These are phyloP conservation scores for Aplocera efformata DNA, from an alignment of 2,888 invertebrate genomes.

Conservation along the genomic window DNA sequence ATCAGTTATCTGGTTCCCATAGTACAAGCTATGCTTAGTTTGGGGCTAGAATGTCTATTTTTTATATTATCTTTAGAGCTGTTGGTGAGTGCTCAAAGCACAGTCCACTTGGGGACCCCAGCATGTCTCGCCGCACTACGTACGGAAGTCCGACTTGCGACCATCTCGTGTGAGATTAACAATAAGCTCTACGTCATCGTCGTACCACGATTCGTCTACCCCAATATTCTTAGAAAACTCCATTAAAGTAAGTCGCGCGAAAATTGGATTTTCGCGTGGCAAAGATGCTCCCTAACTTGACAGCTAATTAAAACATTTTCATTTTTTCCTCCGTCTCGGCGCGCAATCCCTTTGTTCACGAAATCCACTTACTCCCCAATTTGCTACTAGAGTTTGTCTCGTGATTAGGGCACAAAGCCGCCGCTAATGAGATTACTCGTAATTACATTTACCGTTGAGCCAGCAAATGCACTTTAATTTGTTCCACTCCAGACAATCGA, in stretches of 20 bases:
- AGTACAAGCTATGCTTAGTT: no score
- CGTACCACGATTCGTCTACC: conserved; percentile 3
- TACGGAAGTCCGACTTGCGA: no score
- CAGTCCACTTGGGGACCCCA: no score
- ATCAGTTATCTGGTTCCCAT: no score
- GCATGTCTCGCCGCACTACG: no score
- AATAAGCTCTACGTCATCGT: background rate
- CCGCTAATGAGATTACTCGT: conserved; percentile 3
- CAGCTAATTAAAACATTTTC: conserved; percentile 30
- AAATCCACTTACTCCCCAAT: conserved; percentile 21
- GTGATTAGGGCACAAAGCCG: conserved; percentile 3
- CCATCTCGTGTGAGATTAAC: conserved; percentile 9
- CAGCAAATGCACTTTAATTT: background rate
- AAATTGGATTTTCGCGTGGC: conserved; percentile 33
- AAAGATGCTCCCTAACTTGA: conserved; percentile 12
- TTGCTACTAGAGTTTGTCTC: conserved; percentile 3
- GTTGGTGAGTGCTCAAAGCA: no score
- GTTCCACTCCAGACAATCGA: no score
- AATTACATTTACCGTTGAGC: background rate
- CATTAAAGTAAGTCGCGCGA: conserved; percentile 23
- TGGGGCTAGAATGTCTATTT: no score
- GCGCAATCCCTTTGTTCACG: conserved; percentile 15
- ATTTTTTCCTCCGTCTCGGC: conserved; percentile 16
- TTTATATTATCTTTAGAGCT: no score
- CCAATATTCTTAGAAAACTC: conserved; percentile 19